Evolutionary conservation across 2,113 vertebrate species (phyloP).

Genomic region (Arenaria interpres): DNA sequence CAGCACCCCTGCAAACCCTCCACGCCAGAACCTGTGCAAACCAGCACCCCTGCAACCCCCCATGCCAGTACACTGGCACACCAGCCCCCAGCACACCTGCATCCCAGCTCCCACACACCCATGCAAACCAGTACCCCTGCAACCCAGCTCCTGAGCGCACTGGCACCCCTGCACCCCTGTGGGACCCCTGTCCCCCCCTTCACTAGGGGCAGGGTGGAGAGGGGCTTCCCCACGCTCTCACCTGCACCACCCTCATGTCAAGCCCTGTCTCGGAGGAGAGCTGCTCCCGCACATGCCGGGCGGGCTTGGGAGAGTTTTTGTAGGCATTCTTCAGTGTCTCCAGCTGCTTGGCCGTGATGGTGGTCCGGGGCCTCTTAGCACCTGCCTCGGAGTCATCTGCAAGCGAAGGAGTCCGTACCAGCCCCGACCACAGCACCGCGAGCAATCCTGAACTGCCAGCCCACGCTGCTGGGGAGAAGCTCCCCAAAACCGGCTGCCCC

Average conservation of each 20-base stretch:
- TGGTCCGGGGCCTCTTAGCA: slow-evolving; percentile 94
- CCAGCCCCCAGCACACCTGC: neutral
- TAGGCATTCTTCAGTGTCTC: slow-evolving; percentile 98
- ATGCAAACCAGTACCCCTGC: neutral
- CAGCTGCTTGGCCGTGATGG: slow-evolving; percentile 98
- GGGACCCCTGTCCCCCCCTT: rapidly evolving
- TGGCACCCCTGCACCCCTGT: too few species aligned
- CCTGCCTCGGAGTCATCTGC: slow-evolving; percentile 95
- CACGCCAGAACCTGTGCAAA: too few species aligned
- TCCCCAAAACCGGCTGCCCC: neutral
- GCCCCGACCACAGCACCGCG: neutral
- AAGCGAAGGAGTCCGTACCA: neutral
- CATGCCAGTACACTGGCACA: neutral
- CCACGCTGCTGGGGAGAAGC: rapidly evolving
- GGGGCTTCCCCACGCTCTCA: slow-evolving; percentile 8
- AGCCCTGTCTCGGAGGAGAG: slow-evolving; percentile 96
- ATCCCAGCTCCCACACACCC: neutral
- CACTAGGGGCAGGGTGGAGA: neutral
- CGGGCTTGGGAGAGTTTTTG: slow-evolving; percentile 97
- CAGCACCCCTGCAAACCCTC: neutral
- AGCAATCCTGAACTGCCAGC: neutral
- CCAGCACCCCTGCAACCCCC: neutral
- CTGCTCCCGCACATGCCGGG: slow-evolving; percentile 94
- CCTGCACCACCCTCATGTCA: slow-evolving; percentile 99
- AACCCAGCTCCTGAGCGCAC: too few species aligned